Conservation (phyloP, 2,888 invertebrate genomes). For the Agriopis marginaria region DNA sequence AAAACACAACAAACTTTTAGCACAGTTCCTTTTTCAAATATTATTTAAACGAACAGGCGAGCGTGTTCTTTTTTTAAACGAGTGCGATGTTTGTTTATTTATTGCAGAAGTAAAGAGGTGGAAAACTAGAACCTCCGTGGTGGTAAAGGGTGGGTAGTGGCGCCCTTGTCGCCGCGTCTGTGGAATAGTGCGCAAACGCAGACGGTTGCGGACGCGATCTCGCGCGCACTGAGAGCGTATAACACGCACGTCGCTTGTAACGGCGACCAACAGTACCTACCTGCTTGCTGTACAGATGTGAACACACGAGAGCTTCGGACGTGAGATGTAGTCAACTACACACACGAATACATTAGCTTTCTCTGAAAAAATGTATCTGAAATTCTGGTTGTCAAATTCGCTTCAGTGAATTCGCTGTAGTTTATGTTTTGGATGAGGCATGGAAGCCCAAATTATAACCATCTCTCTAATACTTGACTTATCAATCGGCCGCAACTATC, state of each 20-base stretch:
- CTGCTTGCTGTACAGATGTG: neutral
- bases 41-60: neutral
- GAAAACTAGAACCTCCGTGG: neutral
- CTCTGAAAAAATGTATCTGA: neutral
- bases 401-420: too few species aligned
- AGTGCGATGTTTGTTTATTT: neutral
- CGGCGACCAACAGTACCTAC: neutral
- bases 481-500: too few species aligned
- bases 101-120: neutral
- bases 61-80: neutral
- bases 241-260: constrained; percentile 1
- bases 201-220: constrained; percentile 11
- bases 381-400: neutral
- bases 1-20: neutral
- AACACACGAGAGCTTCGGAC: neutral
- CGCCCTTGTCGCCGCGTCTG: neutral
- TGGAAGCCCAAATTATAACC: too few species aligned
- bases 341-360: too few species aligned
- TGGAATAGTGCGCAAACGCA: constrained; percentile 11
- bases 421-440: too few species aligned
- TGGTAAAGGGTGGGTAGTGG: neutral
- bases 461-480: too few species aligned
- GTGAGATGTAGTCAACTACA: neutral
- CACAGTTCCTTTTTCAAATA: neutral
- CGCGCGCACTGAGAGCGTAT: constrained; percentile 20